Conservation (phyloP, 2,888 invertebrate genomes). For the Drosophila mercatorum region DNA sequence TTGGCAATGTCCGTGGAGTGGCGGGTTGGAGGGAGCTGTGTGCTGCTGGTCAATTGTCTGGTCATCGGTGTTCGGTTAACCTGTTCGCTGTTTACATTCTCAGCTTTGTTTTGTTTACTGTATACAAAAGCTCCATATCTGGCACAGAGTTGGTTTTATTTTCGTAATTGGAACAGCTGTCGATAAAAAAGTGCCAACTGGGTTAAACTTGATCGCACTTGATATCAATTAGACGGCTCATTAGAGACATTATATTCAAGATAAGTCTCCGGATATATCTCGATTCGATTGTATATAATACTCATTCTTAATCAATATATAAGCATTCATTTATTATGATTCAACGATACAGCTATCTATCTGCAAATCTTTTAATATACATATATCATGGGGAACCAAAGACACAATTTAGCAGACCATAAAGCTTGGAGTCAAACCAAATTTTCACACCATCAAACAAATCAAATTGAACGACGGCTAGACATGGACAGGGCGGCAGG, state of each 20-base stretch:
- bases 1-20: not conserved
- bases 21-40: slow-evolving; percentile 11
- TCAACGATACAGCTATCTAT: not conserved
- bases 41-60: slow-evolving; percentile 45
- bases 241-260: not conserved
- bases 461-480: slow-evolving; percentile 53
- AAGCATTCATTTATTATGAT: not conserved
- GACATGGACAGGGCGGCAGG: slow-evolving; percentile 5
- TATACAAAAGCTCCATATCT: slow-evolving; percentile 39
- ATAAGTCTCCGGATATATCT: not conserved
- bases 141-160: slow-evolving; percentile 14
- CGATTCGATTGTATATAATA: not conserved
- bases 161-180: slow-evolving; percentile 39
- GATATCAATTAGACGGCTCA: slow-evolving; percentile 2
- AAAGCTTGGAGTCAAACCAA: slow-evolving; percentile 37
- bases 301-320: not conserved
- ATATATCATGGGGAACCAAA: slow-evolving; percentile 25
- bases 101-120: slow-evolving; percentile 48
- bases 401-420: slow-evolving; percentile 43
- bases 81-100: slow-evolving; percentile 63
- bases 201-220: slow-evolving; percentile 1
- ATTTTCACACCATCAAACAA: slow-evolving; percentile 66
- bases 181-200: slow-evolving; percentile 21
- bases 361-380: not conserved
- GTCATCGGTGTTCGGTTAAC: slow-evolving; percentile 37